Evolutionary conservation across 1,140 invertebrate genomes (phyloP).

Genomic region (Cheumatopsyche charites): DNA sequence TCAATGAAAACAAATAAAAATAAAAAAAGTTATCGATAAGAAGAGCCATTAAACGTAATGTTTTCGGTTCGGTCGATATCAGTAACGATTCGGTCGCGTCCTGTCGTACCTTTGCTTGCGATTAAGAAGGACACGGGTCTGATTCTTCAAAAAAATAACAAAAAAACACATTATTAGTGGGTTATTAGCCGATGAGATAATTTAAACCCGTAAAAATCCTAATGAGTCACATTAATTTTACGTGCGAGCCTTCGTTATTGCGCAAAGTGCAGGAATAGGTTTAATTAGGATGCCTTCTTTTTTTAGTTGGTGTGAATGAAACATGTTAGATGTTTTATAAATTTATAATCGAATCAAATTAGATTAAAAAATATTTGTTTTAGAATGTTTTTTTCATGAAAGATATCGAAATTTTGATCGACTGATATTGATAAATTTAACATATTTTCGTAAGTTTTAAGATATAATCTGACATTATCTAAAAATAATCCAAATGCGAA

Average conservation of each 20-base stretch:
- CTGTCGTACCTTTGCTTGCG: neutral
- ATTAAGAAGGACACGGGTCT: conserved; percentile 18
- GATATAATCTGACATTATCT: no score
- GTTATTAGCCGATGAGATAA: conserved; percentile 25
- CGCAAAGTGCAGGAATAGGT: neutral
- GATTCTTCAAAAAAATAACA: neutral
- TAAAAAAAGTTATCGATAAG: conserved; percentile 8
- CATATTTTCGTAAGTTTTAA: no score
- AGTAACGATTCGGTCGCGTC: neutral
- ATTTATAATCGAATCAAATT: no score
- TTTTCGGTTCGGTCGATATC: conserved; percentile 15
- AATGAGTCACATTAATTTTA: conserved; percentile 29
- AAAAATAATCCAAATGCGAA: no score
- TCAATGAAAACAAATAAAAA: neutral
- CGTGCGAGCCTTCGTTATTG: neutral
- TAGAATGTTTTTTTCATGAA: no score
- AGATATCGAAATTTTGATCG: no score
- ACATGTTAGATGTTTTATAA: no score
- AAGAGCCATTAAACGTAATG: conserved; percentile 22
- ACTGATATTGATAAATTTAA: no score
- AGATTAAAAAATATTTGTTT: no score
- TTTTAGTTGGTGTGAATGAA: no score
- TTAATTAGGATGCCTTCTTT: no score
- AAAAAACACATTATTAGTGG: conserved; percentile 21
- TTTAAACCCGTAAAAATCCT: conserved; percentile 19